A percentile compares a stretch with the other conserved stretches of the same genome.
These are phyloP conservation scores for Hermaeophaga mercurialis DNA, from an alignment of 2,888 invertebrate species.

Conservation along the genomic window DNA sequence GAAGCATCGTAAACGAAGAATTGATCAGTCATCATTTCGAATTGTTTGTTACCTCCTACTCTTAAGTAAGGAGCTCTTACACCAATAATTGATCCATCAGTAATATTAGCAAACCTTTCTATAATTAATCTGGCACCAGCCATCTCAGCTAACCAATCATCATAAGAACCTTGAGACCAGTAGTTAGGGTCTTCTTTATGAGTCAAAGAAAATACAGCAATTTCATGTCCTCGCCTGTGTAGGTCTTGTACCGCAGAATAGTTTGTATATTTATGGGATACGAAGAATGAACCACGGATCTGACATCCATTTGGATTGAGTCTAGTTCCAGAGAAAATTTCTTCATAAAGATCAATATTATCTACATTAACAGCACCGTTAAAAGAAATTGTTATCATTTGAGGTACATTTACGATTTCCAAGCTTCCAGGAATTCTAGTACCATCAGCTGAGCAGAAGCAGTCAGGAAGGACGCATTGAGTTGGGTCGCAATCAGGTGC, in stretches of 20 bases:
- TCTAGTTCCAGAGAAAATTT: slow-evolving; percentile 83
- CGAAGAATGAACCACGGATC: slow-evolving; percentile 88
- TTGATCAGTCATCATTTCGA: slow-evolving; percentile 96
- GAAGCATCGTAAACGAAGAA: slow-evolving; percentile 95
- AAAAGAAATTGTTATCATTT: slow-evolving; percentile 92
- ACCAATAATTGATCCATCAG: slow-evolving; percentile 88
- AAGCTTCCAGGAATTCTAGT: slow-evolving; percentile 85
- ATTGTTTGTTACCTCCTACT: slow-evolving; percentile 93
- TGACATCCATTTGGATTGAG: slow-evolving; percentile 89
- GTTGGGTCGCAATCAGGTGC: slow-evolving; percentile 90
- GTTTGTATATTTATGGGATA: slow-evolving; percentile 90
- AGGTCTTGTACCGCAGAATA: slow-evolving; percentile 89
- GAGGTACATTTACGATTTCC: slow-evolving; percentile 84
- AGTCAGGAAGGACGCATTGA: slow-evolving; percentile 87
- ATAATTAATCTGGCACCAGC: slow-evolving; percentile 86
- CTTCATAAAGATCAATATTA: slow-evolving; percentile 90
- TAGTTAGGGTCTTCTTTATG: slow-evolving; percentile 92
- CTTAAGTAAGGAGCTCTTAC: slow-evolving; percentile 87
- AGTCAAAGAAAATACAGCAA: slow-evolving; percentile 81
- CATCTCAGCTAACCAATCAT: slow-evolving; percentile 94
- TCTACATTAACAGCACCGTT: slow-evolving; percentile 92
- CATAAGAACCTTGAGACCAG: slow-evolving; percentile 86
- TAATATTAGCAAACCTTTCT: slow-evolving; percentile 89
- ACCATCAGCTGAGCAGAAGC: slow-evolving; percentile 92
- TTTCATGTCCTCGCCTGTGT: slow-evolving; percentile 89